A percentile compares a stretch with the other conserved stretches of the same genome.
phyloP scores from a whole-genome alignment of 1,140 invertebrate genomes.

The Grapholita molesta region DNA sequence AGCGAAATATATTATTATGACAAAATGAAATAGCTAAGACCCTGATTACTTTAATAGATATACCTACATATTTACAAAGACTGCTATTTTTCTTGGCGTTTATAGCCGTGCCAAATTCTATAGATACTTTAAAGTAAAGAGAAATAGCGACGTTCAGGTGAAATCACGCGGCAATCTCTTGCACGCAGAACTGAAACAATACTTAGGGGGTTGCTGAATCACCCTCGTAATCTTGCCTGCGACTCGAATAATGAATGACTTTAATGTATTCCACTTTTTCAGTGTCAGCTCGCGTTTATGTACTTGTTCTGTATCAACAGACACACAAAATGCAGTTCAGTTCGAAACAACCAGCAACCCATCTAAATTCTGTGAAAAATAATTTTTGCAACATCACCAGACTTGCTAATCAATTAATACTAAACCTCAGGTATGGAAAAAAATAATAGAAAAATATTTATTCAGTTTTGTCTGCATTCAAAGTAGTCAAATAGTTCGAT shows the following conservation, averaged over 20 bases:
- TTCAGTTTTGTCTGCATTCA: no score
- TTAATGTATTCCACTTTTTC: conserved; percentile 5
- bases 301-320: not conserved
- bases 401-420: no score
- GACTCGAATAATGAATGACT: not conserved
- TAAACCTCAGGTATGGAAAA: no score
- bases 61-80: no score
- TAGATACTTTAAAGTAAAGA: not conserved
- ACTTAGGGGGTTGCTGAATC: not conserved
- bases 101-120: not conserved
- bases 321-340: not conserved
- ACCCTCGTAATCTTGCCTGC: conserved; percentile 3
- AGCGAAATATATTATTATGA: no score
- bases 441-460: no score
- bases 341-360: not conserved
- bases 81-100: not conserved
- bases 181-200: not conserved
- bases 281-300: not conserved
- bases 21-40: no score
- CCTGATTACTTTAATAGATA: no score
- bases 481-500: no score
- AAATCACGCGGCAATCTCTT: not conserved
- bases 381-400: no score
- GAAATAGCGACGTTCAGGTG: not conserved
- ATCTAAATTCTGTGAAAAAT: not conserved